Base-by-base conservation (phyloP, 1,140 invertebrate species). In the Drosophila murphyi region DNA sequence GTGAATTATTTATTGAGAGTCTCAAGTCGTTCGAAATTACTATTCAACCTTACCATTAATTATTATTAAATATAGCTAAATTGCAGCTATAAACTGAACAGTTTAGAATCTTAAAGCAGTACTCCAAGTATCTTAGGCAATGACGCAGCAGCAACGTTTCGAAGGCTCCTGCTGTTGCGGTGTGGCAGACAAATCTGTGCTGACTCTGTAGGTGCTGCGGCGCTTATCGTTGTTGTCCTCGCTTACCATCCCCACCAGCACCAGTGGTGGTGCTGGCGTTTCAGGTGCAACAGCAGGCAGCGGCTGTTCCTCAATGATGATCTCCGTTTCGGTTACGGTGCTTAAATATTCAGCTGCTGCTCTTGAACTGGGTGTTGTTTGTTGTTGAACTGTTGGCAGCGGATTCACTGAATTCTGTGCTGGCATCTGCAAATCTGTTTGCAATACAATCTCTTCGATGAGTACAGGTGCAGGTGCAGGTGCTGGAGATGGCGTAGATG, bases 181-280 rank as follows among this genome's bases (percentile, higher is more conserved):
- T 51, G 57, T 20, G 10, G 45, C 51, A 5, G 34, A 8, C 43
- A 70, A 43, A 50, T 74, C 72, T 5, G n/a, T 62, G 57, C 72
- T 74, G 5, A 74, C 51, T 51, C 72, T 74, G 52, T 74, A 74
- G 8, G 51, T 62, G 10, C 62, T 74, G 20, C 65, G 37, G 29
- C 56, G 60, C 0, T 8, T 43, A 37, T 74, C 72, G 1, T 5
- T 74, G 57, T 32, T 47, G 5, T 74, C 72, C 6, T 6, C 67
- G 6, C 65, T 51, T 1, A 74, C 65, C 0, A 4, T 6, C 8
- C 72, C 72, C 2, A 45, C 43, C 4, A 74, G 65, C 5, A 70
- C 28, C 43, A 74, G 12, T n/a, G 6, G 56, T 39, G 29, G 41
- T n/a, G 43, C 54, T 4, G 5, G 29, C 2, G 35, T n/a, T 35